phyloP scores from a whole-genome alignment of 2,888 invertebrate genomes.

The Epicampocera succincta region DNA sequence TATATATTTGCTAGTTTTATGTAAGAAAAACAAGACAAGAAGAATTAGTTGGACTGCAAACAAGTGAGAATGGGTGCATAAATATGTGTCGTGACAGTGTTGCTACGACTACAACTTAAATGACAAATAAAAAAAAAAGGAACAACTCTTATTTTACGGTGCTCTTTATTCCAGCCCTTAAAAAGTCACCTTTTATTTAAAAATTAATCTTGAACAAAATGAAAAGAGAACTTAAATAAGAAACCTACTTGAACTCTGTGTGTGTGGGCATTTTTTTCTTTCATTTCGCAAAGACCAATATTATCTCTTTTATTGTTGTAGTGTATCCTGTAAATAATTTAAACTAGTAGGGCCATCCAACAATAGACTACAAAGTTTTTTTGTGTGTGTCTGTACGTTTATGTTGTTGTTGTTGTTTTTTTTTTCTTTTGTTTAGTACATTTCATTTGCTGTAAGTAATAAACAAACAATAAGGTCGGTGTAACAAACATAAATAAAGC shows the following conservation, averaged over 20 bases:
- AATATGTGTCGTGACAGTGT: constrained; percentile 39
- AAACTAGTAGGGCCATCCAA: constrained; percentile 4
- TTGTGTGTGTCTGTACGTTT: no score
- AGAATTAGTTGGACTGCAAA: no score
- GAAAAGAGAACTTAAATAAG: neutral
- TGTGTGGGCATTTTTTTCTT: neutral
- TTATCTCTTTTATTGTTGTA: constrained; percentile 25
- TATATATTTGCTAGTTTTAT: neutral
- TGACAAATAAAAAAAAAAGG: neutral
- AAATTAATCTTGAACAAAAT: constrained; percentile 7
- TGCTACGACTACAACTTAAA: constrained; percentile 19
- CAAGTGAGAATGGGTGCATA: neutral
- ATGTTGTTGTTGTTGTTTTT: no score
- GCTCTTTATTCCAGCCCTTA: neutral
- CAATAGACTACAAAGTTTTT: constrained; percentile 6
- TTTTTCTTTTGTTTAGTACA: neutral
- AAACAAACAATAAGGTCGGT: constrained; percentile 61
- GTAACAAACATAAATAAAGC: constrained; percentile 49
- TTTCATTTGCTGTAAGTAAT: constrained; percentile 54
- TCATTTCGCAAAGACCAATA: constrained; percentile 4
- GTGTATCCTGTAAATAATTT: constrained; percentile 46
- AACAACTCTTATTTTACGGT: no score
- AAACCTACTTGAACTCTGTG: constrained; percentile 28
- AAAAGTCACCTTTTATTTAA: neutral
- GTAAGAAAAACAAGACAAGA: neutral